These are phyloP conservation scores for Protomyctophum bolini DNA, from an alignment of 2,113 vertebrate genomes.

Conservation along the genomic window DNA sequence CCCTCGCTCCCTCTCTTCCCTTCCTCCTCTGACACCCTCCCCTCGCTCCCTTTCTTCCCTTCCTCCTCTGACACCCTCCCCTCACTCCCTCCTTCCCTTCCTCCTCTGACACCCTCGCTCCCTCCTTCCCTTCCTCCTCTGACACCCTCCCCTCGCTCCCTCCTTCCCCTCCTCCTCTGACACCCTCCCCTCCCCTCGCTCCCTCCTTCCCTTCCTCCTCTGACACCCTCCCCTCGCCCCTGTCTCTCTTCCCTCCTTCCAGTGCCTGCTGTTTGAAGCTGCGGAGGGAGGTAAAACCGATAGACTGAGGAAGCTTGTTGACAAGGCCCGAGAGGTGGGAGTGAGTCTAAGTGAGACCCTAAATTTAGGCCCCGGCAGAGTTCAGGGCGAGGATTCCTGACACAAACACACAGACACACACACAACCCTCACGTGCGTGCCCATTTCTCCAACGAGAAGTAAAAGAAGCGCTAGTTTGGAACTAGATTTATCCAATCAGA, in stretches of 20 bases:
- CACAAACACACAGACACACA: conserved; percentile 72
- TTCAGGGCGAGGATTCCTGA: conserved; percentile 87
- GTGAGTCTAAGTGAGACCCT: conserved; percentile 94
- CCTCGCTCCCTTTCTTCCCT: not conserved
- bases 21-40: not conserved
- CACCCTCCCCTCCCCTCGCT: not conserved
- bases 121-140: not conserved
- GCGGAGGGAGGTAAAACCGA: conserved; percentile 92
- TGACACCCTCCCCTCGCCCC: not conserved
- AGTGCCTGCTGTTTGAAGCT: conserved; percentile 97
- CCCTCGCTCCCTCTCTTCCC: not conserved
- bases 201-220: not conserved
- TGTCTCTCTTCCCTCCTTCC: conserved; percentile 74
- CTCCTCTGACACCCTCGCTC: not conserved
- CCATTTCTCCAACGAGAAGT: conserved; percentile 45
- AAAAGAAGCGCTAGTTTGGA: conserved; percentile 45
- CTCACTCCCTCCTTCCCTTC: not conserved
- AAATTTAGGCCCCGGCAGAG: conserved; percentile 88
- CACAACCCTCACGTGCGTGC: conserved; percentile 77
- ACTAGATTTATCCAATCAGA: conserved; percentile 33
- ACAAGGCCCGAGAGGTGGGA: conserved; percentile 94
- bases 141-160: not conserved
- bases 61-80: not conserved
- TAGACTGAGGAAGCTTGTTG: conserved; percentile 91
- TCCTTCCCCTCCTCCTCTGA: not conserved